These are phyloP conservation scores for Petrocephalus sullivani DNA, from an alignment of 2,797 vertebrate species.

Conservation along the genomic window DNA sequence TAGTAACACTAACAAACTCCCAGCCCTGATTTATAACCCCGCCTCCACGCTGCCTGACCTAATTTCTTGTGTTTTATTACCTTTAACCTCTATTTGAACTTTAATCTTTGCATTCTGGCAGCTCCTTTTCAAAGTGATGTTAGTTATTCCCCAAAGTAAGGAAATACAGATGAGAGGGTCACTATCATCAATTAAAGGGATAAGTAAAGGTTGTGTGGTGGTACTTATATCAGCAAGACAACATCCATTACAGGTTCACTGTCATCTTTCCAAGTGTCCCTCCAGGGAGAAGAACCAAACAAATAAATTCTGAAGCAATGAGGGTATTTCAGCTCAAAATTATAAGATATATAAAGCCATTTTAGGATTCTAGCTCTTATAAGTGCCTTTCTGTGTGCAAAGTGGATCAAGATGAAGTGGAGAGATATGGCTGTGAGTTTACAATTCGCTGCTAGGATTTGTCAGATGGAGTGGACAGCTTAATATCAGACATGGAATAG, in stretches of 20 bases:
- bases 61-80: not conserved
- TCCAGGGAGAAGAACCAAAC: not conserved
- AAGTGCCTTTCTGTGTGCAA: not conserved
- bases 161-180: not conserved
- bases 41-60: not conserved
- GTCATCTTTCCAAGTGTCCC: not conserved
- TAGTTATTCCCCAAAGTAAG: not conserved
- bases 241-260: not conserved
- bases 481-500: conserved; percentile 38
- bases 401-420: not conserved
- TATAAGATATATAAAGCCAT: not conserved
- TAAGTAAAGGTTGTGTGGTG: not conserved
- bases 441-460: not conserved
- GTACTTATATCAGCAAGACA: not conserved
- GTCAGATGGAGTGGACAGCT: conserved; percentile 24
- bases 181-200: not conserved
- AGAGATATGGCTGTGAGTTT: conserved; percentile 4
- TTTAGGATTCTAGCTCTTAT: not conserved
- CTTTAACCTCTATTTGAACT: not conserved
- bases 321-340: not conserved
- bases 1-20: not conserved
- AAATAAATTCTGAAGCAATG: not conserved
- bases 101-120: not conserved
- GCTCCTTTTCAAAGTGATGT: not conserved
- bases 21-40: not conserved